These are phyloP conservation scores for Laticauda colubrina DNA, from an alignment of 2,113 vertebrate species.

Conservation along the genomic window DNA sequence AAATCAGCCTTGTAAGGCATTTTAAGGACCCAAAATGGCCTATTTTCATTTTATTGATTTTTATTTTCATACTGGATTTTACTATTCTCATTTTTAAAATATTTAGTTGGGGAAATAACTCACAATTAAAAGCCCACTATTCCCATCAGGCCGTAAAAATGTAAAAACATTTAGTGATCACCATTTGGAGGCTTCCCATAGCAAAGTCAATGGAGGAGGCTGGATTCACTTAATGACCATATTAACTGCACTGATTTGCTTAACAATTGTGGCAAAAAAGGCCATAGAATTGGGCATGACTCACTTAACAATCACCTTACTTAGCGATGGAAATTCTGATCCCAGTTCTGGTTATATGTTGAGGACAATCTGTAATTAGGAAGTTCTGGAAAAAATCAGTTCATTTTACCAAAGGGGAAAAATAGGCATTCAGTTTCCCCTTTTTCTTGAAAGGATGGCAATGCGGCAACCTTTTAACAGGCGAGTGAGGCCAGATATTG, in stretches of 20 bases:
- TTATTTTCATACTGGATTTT: neutral
- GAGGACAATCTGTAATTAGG: neutral
- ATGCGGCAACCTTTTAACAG: neutral
- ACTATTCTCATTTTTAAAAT: neutral
- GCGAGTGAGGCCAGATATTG: neutral
- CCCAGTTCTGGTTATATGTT: neutral
- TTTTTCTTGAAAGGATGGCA: neutral
- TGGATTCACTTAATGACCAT: neutral
- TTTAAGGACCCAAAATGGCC: neutral
- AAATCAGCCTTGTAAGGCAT: neutral
- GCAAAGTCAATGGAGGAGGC: neutral
- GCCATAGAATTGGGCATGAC: neutral
- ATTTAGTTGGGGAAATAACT: neutral
- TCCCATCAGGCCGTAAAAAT: neutral
- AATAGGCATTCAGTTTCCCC: neutral
- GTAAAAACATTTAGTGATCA: neutral
- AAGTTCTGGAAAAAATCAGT: neutral
- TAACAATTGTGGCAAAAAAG: neutral
- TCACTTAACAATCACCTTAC: neutral
- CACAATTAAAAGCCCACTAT: neutral
- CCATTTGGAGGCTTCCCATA: neutral
- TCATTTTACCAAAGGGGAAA: neutral
- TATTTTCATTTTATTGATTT: neutral
- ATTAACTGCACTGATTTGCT: neutral
- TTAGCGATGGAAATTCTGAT: neutral